These are phyloP conservation scores for Akabosia matsudoensis DNA, from an alignment of 1,140 invertebrate species.

Conservation along the genomic window DNA sequence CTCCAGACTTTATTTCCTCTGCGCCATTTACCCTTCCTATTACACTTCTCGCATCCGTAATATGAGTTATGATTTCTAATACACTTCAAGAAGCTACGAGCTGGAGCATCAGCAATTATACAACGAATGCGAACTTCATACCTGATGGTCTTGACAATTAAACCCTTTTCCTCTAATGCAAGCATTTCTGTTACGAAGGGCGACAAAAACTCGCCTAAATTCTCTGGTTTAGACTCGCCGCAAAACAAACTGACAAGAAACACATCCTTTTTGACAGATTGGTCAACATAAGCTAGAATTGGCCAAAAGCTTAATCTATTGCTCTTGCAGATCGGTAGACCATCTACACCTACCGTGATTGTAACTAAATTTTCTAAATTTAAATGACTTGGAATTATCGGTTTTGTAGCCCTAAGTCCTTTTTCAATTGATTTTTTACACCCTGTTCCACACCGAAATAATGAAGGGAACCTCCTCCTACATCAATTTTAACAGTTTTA, in stretches of 20 bases:
- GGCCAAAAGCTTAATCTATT: conserved; percentile 26
- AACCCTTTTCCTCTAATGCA: conserved; percentile 5
- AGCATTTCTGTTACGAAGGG: conserved; percentile 38
- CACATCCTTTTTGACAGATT: neutral
- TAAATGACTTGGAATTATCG: neutral
- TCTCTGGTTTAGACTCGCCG: conserved; percentile 24
- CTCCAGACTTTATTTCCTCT: conserved; percentile 22
- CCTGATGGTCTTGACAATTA: neutral
- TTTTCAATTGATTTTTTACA: neutral
- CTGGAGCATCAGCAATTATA: conserved; percentile 50
- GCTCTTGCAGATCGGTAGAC: conserved; percentile 26
- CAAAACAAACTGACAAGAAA: conserved; percentile 31
- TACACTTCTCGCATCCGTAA: conserved; percentile 51
- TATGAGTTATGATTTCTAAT: conserved; percentile 50
- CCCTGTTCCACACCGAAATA: neutral
- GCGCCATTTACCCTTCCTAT: conserved; percentile 43
- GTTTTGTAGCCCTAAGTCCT: neutral
- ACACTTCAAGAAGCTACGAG: conserved; percentile 50
- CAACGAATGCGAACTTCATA: conserved; percentile 18
- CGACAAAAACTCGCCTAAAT: conserved; percentile 23
- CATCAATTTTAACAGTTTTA: neutral
- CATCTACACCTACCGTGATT: conserved; percentile 29
- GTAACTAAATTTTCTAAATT: neutral
- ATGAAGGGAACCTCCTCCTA: neutral
- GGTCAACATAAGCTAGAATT: conserved; percentile 17